Conservation (phyloP, 2,797 vertebrate genomes). For the Crypturellus tataupa region DNA sequence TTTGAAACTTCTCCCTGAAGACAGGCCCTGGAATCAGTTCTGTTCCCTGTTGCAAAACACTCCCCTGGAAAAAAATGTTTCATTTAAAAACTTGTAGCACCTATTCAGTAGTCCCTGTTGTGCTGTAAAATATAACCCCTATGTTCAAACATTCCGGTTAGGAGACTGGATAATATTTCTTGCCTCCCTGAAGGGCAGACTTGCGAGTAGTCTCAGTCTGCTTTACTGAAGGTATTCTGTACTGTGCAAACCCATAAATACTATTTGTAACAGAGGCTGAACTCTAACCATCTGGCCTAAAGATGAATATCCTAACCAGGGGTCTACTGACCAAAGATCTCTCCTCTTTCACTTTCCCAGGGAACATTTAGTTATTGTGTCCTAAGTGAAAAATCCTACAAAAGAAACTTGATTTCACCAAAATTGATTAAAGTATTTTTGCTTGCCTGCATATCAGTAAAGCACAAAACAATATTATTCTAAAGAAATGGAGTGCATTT, state of each 20-base stretch:
- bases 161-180: not conserved
- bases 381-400: not conserved
- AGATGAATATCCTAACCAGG: not conserved
- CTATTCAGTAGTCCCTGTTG: not conserved
- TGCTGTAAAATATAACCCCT: not conserved
- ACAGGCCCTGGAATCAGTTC: fast-evolving
- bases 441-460: not conserved
- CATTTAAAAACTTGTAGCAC: not conserved
- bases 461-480: not conserved
- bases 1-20: not conserved
- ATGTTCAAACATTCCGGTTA: not conserved
- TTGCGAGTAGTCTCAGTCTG: not conserved
- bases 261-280: not conserved
- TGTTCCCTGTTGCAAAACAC: not conserved
- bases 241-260: not conserved
- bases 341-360: not conserved
- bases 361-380: not conserved
- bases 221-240: not conserved
- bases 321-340: not conserved
- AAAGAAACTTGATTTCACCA: not conserved
- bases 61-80: not conserved
- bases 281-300: not conserved
- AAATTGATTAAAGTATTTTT: not conserved
- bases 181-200: not conserved
- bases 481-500: not conserved